These are phyloP conservation scores for Varanus salvator DNA, from an alignment of 2,113 vertebrate genomes.

Conservation along the genomic window DNA sequence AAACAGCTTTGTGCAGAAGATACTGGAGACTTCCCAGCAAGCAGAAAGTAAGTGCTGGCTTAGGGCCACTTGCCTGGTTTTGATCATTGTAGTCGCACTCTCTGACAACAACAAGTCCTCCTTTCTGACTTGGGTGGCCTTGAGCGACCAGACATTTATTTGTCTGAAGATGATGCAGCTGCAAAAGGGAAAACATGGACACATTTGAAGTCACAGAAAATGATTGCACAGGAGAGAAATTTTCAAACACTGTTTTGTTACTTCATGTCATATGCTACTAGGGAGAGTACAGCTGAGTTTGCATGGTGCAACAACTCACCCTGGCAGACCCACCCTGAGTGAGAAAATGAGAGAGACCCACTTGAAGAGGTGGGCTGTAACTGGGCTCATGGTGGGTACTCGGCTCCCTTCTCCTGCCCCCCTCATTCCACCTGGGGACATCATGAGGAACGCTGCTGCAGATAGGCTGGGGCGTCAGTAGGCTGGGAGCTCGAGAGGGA, in stretches of 20 bases:
- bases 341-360: too few species aligned
- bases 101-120: conserved; percentile 85
- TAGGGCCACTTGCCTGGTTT: conserved; percentile 83
- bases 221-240: background rate
- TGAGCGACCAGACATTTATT: conserved; percentile 90
- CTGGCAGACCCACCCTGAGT: too few species aligned
- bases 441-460: too few species aligned
- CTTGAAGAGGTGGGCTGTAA: background rate
- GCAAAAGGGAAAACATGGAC: background rate
- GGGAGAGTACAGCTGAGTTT: background rate
- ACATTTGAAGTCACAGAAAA: background rate
- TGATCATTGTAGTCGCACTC: conserved; percentile 86
- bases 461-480: too few species aligned
- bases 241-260: background rate
- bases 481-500: too few species aligned
- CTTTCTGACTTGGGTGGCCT: conserved; percentile 93
- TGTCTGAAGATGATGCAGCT: conserved; percentile 90
- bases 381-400: too few species aligned
- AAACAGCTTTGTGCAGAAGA: background rate
- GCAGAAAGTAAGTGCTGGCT: background rate
- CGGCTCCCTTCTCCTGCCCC: too few species aligned
- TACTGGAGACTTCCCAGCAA: background rate
- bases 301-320: too few species aligned
- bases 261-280: background rate
- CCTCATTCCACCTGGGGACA: too few species aligned